These are phyloP conservation scores for Cataglyphis altisquamis DNA, from an alignment of 2,888 invertebrate genomes.

Conservation along the genomic window DNA sequence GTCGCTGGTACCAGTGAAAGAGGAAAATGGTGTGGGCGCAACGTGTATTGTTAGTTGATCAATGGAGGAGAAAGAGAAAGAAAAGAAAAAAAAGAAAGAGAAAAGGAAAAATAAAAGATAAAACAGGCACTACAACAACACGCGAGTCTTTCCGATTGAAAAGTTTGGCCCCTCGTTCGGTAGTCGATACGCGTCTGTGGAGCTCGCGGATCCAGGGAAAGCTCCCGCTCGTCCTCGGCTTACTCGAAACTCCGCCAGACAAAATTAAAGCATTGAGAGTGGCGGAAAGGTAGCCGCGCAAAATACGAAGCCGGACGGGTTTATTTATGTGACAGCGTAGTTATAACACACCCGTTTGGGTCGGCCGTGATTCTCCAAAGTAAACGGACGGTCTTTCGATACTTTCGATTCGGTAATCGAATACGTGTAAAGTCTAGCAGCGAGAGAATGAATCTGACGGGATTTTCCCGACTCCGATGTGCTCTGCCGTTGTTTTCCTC, in stretches of 20 bases:
- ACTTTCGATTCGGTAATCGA: conserved; percentile 32
- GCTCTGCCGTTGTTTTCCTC: not conserved
- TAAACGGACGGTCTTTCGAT: conserved; percentile 31
- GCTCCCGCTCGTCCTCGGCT: not conserved
- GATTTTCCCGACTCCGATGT: conserved; percentile 10
- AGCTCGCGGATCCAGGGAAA: conserved; percentile 30
- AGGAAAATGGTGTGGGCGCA: conserved; percentile 20
- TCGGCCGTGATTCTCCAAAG: not conserved
- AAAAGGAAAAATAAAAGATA: conserved; percentile 5
- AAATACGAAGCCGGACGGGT: conserved; percentile 43
- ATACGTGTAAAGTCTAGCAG: conserved; percentile 31
- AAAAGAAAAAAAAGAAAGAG: not conserved
- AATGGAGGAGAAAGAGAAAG: conserved; percentile 1
- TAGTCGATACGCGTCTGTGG: conserved; percentile 53
- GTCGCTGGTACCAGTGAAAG: conserved; percentile 2
- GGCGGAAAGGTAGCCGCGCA: conserved; percentile 40
- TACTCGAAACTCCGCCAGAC: conserved; percentile 63
- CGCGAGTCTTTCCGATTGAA: conserved; percentile 54
- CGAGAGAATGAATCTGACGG: conserved; percentile 12
- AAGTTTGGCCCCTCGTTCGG: conserved; percentile 53
- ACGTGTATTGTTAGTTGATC: conserved; percentile 36
- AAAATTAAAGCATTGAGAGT: conserved; percentile 61
- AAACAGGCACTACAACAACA: conserved; percentile 29
- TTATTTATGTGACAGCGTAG: conserved; percentile 51
- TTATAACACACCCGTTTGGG: conserved; percentile 35